Base-by-base conservation (phyloP, 1,140 invertebrate genomes). In the Macrotrachela quadricornifera region DNA sequence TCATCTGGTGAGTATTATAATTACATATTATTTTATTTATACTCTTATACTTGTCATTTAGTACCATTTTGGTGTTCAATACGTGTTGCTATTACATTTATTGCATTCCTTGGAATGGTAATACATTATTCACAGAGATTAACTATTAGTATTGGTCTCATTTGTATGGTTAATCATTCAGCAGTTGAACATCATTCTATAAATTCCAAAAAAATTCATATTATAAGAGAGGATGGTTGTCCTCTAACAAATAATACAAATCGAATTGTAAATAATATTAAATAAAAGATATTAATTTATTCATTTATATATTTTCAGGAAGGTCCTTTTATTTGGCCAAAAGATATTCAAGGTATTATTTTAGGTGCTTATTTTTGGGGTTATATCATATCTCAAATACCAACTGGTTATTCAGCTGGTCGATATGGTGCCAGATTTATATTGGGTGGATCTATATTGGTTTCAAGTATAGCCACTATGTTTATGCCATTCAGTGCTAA, bases 141-240 rank as follows among this genome's bases (percentile, higher is more conserved):
- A 3, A 87, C 87, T 69, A 73, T 87, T 14, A 85, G 82, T 51
- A 82, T 87, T 45, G 82, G 82, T 54, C 83, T 90, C 49, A 82
- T 86, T 12, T 81, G 80, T 56, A 87, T 87, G 84, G 71, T 74
- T 38, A 69, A 68, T 56, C 59, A 66, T 39, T 61, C 59, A 15
- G 60, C 61, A 12, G 37, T 46, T 51, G 15, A 42, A 30, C 8
- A 2, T 30, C 21, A 30, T 30, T 30, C 2, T 30, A 8, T 30
- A 2, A 30, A 30, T 30, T 4, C 21, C n/a, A n/a, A n/a, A n/a
- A n/a, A 30, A 30, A 2, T 30, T 30, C 21, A 30, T 30, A 8
- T 30, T 30, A 30, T 30, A 4, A 8, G 8, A 30, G 8, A 30
- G 2, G 8, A 30, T 30, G 21, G 8, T 4, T 30, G 21, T 30